Percentiles rank a stretch among this genome's conserved stretches.
phyloP scores from a whole-genome alignment of 2,113 vertebrate species.

The Eulemur rufifrons region DNA sequence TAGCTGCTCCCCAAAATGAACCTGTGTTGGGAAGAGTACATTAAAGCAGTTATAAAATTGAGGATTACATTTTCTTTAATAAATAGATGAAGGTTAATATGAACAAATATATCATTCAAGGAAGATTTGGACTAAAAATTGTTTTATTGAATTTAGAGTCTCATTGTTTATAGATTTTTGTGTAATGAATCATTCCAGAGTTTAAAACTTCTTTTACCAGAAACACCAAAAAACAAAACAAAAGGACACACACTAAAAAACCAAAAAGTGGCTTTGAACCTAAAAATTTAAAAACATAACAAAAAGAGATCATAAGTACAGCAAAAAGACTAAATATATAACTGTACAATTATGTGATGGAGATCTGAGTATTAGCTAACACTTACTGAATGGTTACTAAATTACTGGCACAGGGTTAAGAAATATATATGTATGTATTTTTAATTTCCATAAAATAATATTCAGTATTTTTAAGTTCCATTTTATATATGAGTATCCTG shows the following conservation, averaged over 20 bases:
- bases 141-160: not conserved
- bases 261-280: not conserved
- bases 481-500: not conserved
- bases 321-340: not conserved
- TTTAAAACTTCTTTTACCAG: not conserved
- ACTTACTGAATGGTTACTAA: not conserved
- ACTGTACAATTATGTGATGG: not conserved
- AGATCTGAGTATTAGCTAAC: not conserved
- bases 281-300: not conserved
- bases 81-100: not conserved
- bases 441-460: not conserved
- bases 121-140: not conserved
- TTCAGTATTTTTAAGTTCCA: not conserved
- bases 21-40: too few relatives aligned
- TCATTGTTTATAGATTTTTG: not conserved
- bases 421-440: not conserved
- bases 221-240: not conserved
- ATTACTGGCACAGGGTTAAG: not conserved
- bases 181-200: not conserved
- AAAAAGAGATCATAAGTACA: not conserved
- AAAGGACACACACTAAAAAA: not conserved
- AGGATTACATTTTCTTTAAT: too few relatives aligned
- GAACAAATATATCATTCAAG: not conserved
- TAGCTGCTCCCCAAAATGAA: too few relatives aligned
- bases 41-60: too few relatives aligned